A percentile compares a stretch with the other conserved stretches of the same genome.
phyloP scores from a whole-genome alignment of 2,888 invertebrate genomes.

The Pristionchus mayeri region DNA sequence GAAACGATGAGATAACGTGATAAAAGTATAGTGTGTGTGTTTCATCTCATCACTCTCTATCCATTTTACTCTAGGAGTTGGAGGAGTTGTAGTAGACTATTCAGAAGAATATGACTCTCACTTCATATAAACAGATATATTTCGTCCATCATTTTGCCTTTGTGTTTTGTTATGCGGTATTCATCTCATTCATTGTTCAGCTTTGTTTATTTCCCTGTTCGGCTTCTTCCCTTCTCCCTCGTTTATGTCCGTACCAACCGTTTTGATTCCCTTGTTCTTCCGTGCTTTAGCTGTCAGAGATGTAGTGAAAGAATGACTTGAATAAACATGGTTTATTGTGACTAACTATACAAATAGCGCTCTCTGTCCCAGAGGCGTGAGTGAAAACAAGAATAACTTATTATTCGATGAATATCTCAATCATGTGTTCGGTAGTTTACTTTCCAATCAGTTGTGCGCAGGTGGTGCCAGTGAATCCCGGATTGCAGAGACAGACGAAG shows the following conservation, averaged over 20 bases:
- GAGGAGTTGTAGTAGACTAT: no score
- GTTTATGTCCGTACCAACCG: no score
- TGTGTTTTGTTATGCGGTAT: neutral
- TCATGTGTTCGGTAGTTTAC: no score
- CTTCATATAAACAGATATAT: neutral
- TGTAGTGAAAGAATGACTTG: neutral
- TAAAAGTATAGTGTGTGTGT: no score
- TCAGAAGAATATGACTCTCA: neutral
- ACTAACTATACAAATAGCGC: conserved; percentile 2
- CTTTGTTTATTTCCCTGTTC: neutral
- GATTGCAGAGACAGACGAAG: conserved; percentile 37
- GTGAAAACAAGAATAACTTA: neutral
- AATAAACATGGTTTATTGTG: no score
- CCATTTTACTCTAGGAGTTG: no score
- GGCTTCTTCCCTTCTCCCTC: neutral
- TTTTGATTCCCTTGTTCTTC: neutral
- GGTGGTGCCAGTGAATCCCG: neutral
- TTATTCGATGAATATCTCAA: no score
- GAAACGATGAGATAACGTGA: neutral
- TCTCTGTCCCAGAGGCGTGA: neutral
- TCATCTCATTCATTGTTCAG: neutral
- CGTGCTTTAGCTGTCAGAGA: neutral
- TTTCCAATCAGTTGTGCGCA: conserved; percentile 36
- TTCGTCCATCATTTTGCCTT: neutral
- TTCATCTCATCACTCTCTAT: no score